Percentiles rank a stretch among this genome's conserved stretches.
phyloP scores from a whole-genome alignment of 2,113 vertebrate species.

The Melanocharis versteri region DNA sequence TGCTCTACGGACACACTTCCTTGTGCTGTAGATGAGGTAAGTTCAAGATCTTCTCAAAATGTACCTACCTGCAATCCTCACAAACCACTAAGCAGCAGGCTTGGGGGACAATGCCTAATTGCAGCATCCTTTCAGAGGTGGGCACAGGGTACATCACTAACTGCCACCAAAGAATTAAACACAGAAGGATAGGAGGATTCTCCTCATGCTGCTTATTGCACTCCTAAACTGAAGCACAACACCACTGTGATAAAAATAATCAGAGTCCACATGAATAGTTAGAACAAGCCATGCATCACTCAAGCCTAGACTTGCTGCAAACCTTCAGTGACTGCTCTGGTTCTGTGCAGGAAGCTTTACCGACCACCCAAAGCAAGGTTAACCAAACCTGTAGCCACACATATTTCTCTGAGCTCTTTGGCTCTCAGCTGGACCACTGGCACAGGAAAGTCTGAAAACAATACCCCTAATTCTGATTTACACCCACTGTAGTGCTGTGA shows the following conservation, averaged over 20 bases:
- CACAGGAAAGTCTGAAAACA: background rate
- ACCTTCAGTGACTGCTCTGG: background rate
- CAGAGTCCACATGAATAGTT: background rate
- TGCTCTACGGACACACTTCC: background rate
- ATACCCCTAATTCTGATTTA: background rate
- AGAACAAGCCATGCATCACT: background rate
- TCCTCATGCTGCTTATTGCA: background rate
- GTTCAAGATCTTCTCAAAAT: background rate
- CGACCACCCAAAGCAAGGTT: background rate
- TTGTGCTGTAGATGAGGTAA: background rate
- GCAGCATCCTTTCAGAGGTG: background rate
- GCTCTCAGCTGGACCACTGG: background rate
- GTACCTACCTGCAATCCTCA: background rate
- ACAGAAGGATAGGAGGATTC: background rate
- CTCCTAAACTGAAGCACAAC: background rate
- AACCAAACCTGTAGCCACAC: background rate
- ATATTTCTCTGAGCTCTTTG: background rate
- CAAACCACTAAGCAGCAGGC: background rate
- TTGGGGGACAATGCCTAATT: background rate
- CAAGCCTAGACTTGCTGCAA: background rate
- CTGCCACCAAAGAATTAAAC: background rate
- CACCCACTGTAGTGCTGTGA: background rate
- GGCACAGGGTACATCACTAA: background rate
- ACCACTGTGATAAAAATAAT: background rate
- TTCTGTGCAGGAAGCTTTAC: background rate